These are phyloP conservation scores for Idris sp. DNA, from an alignment of 1,140 invertebrate species.

Conservation along the genomic window DNA sequence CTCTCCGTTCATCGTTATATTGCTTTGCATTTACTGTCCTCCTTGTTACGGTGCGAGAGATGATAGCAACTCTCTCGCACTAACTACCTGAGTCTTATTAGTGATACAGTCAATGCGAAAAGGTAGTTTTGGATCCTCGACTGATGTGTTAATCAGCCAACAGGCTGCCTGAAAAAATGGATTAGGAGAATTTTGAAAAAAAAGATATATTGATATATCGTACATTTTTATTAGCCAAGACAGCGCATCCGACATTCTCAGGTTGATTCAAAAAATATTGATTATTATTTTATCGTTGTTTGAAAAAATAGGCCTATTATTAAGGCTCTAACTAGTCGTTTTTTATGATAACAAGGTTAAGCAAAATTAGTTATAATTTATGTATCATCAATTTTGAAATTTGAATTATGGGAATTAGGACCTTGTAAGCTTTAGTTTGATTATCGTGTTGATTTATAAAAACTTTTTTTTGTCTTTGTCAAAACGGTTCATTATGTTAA, in stretches of 20 bases:
- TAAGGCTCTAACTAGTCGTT: slow-evolving; percentile 39
- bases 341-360: slow-evolving; percentile 34
- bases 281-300: slow-evolving; percentile 57
- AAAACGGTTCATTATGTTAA: too few relatives aligned
- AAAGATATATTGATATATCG: slow-evolving; percentile 39
- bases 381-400: slow-evolving; percentile 24
- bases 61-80: slow-evolving; percentile 56
- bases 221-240: slow-evolving; percentile 45
- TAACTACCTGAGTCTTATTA: slow-evolving; percentile 72
- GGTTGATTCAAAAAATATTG: slow-evolving; percentile 49
- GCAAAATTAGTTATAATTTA: slow-evolving; percentile 33
- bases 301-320: slow-evolving; percentile 41
- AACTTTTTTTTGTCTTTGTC: too few relatives aligned
- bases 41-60: slow-evolving; percentile 28
- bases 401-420: too few relatives aligned
- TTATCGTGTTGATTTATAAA: too few relatives aligned
- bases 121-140: slow-evolving; percentile 67
- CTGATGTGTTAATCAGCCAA: slow-evolving; percentile 63
- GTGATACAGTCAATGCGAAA: slow-evolving; percentile 77
- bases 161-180: slow-evolving; percentile 40
- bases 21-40: slow-evolving; percentile 27
- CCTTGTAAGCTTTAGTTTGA: too few relatives aligned
- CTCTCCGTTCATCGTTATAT: slow-evolving; percentile 17
- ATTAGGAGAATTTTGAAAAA: slow-evolving; percentile 53
- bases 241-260: slow-evolving; percentile 25